Base-by-base conservation (phyloP, 37 sponge, comb jelly and placozoan genomes). In the Geodia barretti region DNA sequence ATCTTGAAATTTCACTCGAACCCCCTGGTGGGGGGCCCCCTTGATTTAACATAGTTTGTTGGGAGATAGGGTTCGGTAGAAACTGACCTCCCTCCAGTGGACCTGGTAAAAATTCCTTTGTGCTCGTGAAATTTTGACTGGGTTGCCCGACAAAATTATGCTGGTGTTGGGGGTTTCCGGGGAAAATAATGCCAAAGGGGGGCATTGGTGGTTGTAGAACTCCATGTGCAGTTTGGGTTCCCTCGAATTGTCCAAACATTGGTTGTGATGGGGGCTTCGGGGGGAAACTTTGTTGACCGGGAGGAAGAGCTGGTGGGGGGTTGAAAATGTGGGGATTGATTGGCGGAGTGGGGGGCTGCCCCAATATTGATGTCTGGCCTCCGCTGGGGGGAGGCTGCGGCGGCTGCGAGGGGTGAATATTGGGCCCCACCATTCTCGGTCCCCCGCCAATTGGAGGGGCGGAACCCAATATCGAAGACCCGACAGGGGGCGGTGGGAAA, bases 301-400 rank as follows among this genome's bases (percentile, higher is more conserved):
- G 86, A 21, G 34, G 72, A n/a, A 9, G 30, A 1, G 74, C 5
- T 4, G 74, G 83, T 0, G 69, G 80, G 2, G 65, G 37, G 28
- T 37, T 37, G 29, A 74, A 65, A 42, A 32, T 85, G 26, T 60
- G 90, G 1, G 76, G 82, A n/a, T 72, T 79, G 64, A 85, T 31
- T 5, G 75, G 62, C 23, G 79, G 82, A 8, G 85, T 41, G 24
- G 91, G 91, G 21, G 86, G 91, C 60, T 86, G 72, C 17, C 91
- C 91, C 59, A 86, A 78, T 11, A 85, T 75, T 5, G 86, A 85
- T 7, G 80, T 67, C 59, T 73, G 77, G 4, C 67, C 30, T 17
- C 37, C 43, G 39, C 39, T 43, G 59, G 31, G 41, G 43, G 81
- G 72, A 1, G 59, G 37, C 3, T 19, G 38, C 17, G 72, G 60